Conservation (phyloP, 2,888 invertebrate species). For the Pseudococcus longispinus region DNA sequence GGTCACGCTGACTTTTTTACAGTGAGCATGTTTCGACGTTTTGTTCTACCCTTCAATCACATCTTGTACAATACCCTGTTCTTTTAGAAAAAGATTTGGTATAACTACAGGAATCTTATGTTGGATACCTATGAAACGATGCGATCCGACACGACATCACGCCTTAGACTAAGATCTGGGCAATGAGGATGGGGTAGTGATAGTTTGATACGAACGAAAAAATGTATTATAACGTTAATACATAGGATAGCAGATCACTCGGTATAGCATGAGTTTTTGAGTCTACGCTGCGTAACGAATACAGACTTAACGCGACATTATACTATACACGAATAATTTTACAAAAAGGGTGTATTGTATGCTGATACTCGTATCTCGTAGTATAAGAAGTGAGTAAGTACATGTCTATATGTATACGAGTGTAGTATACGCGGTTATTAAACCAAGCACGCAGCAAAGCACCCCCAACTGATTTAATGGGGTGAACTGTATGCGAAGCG, state of each 20-base stretch:
- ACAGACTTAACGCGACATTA: background rate
- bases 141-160: too few relatives aligned
- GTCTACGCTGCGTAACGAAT: background rate
- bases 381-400: background rate
- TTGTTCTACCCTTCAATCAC: too few relatives aligned
- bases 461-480: slow-evolving; percentile 5
- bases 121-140: too few relatives aligned
- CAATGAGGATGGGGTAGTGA: too few relatives aligned
- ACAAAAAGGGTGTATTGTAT: background rate
- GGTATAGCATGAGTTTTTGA: background rate
- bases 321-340: background rate
- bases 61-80: too few relatives aligned
- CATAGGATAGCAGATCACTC: background rate
- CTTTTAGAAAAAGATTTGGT: too few relatives aligned
- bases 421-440: slow-evolving; percentile 5
- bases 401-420: background rate
- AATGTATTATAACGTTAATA: too few relatives aligned
- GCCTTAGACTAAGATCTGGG: too few relatives aligned
- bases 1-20: too few relatives aligned
- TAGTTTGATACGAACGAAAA: too few relatives aligned
- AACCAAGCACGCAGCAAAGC: background rate
- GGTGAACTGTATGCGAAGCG: background rate
- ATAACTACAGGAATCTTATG: too few relatives aligned
- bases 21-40: too few relatives aligned
- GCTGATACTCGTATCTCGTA: background rate